A percentile compares a stretch with the other conserved stretches of the same genome.
Evolutionary conservation across 2,113 vertebrate species (phyloP).

Genomic region (Oreotragus oreotragus): DNA sequence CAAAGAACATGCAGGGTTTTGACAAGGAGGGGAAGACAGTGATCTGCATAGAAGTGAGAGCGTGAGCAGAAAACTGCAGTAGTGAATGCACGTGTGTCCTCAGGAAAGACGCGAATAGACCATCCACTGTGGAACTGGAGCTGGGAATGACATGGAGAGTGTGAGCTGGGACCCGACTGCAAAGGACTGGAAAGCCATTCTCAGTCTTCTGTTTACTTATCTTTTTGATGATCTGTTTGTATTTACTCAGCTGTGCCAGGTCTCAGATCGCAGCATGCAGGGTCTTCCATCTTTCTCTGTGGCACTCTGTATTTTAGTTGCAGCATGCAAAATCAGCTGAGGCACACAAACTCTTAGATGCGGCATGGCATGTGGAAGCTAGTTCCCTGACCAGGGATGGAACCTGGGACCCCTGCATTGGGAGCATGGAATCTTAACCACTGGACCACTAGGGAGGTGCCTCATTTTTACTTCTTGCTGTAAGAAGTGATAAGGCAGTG

Average conservation of each 20-base stretch:
- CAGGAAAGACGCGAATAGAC: not conserved
- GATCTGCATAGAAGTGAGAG: not conserved
- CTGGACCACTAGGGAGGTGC: not conserved
- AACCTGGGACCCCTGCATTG: not conserved
- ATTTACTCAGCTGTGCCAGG: not conserved
- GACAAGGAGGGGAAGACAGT: not conserved
- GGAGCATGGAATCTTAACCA: not conserved
- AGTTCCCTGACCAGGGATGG: not conserved
- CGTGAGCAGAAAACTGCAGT: not conserved
- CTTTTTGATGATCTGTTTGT: not conserved
- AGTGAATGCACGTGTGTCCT: rapidly evolving
- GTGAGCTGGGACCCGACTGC: not conserved
- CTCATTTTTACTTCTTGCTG: not conserved
- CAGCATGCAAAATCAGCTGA: not conserved
- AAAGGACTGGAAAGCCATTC: not conserved
- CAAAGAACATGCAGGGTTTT: not conserved
- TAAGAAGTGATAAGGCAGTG: not conserved
- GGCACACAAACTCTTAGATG: not conserved
- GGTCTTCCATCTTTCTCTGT: not conserved
- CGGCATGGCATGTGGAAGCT: rapidly evolving
- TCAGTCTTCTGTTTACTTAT: not conserved
- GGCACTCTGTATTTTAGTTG: not conserved
- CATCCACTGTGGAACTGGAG: too few species aligned
- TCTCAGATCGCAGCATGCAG: not conserved
- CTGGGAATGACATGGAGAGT: not conserved